Conservation (phyloP, 35 echinoderm and acorn worm species). For the Ophiothrix spiculata region DNA sequence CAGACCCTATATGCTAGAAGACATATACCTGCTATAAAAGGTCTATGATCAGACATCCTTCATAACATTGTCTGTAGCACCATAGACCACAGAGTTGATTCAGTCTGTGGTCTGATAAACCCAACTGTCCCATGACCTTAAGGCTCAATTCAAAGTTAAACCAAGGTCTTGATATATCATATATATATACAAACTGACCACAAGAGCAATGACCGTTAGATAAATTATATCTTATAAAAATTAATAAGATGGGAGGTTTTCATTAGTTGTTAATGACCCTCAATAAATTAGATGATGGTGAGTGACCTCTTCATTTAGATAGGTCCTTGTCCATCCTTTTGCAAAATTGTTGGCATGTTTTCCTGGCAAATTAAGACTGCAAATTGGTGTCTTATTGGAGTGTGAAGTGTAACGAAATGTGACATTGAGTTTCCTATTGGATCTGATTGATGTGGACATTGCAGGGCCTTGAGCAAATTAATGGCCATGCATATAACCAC, state of each 20-base stretch:
- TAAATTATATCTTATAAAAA: background rate
- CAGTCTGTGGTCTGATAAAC: no score
- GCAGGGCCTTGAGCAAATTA: no score
- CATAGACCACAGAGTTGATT: no score
- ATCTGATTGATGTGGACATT: no score
- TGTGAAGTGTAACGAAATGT: background rate
- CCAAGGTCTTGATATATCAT: background rate
- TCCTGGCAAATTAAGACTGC: background rate
- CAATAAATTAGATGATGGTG: background rate
- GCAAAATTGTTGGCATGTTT: background rate
- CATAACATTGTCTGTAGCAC: no score
- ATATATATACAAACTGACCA: background rate
- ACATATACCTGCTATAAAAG: no score
- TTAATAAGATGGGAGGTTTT: background rate
- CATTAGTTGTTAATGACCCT: no score
- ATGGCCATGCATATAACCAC: no score
- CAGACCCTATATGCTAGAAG: no score
- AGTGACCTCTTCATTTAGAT: background rate
- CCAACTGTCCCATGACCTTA: no score
- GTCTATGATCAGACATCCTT: no score
- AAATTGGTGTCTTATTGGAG: background rate
- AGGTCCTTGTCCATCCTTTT: background rate
- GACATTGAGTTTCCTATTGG: background rate
- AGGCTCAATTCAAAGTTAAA: no score
- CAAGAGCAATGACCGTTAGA: background rate